Conservation (phyloP, 2,113 vertebrate genomes). For the Xerus inauris region DNA sequence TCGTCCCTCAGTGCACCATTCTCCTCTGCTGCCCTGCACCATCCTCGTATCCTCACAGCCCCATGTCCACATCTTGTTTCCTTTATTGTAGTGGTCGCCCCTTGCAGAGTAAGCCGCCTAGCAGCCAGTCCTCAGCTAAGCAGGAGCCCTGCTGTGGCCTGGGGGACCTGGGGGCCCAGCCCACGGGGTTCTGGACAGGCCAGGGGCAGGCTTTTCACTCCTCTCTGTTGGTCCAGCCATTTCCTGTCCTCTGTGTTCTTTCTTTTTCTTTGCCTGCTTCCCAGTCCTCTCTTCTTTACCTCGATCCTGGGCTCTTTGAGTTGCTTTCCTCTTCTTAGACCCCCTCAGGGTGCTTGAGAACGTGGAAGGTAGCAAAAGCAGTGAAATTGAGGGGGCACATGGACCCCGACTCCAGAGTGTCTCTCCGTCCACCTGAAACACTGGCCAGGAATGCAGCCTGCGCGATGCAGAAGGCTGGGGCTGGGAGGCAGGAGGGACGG, state of each 20-base stretch:
- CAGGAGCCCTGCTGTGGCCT: background rate
- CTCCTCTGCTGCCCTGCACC: background rate
- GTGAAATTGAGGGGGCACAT: fast-evolving
- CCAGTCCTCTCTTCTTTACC: background rate
- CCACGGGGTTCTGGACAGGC: no score
- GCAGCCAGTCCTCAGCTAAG: background rate
- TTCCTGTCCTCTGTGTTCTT: no score
- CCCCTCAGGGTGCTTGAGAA: background rate
- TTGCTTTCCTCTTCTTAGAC: background rate
- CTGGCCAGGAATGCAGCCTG: background rate
- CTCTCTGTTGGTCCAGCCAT: background rate
- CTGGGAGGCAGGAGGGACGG: background rate
- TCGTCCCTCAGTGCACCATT: no score
- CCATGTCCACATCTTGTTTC: background rate
- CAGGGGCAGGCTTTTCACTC: background rate
- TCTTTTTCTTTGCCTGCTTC: background rate
- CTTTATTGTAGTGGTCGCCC: no score
- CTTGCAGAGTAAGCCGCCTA: fast-evolving
- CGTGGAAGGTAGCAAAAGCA: background rate
- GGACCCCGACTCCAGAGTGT: no score
- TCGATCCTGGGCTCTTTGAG: fast-evolving
- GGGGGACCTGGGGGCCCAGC: no score
- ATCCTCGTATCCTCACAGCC: background rate
- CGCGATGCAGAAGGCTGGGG: background rate
- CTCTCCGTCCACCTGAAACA: background rate